A percentile compares a stretch with the other conserved stretches of the same genome.
Conservation (phyloP, 2,797 vertebrate species). For the Sparus aurata region DNA sequence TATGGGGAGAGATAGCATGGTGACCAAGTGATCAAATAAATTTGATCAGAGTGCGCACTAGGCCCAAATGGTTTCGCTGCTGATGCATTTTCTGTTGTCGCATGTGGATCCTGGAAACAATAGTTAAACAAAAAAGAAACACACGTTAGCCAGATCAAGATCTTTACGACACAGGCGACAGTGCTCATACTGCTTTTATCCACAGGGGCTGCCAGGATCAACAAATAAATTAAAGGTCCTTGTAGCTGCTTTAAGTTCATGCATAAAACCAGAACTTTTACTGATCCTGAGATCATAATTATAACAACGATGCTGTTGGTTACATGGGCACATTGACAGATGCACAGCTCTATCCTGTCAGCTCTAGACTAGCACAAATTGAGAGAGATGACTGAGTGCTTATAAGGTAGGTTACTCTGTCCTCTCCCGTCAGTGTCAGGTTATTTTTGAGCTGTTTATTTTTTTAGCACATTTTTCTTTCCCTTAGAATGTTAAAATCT, state of each 20-base stretch:
- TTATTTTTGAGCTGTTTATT: constrained; percentile 45
- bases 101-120: no score
- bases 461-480: constrained; percentile 34
- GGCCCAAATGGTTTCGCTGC: no score
- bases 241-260: not conserved
- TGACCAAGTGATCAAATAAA: no score
- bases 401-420: constrained; percentile 23
- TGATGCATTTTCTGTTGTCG: no score
- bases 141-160: no score
- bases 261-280: not conserved
- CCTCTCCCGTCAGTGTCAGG: constrained; percentile 36
- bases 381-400: constrained; percentile 26
- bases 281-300: constrained; percentile 14
- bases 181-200: no score
- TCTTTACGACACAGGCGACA: no score
- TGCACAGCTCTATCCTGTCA: constrained; percentile 10
- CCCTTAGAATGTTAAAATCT: constrained; percentile 27
- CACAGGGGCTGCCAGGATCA: no score
- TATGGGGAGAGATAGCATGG: no score
- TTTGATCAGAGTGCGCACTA: no score
- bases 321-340: constrained; percentile 3
- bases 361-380: constrained; percentile 4
- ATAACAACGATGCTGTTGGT: constrained; percentile 17
- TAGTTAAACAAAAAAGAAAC: no score
- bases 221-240: no score